Evolutionary conservation across 2,797 vertebrate genomes (phyloP).

Genomic region (Sphenopsis melanotis): DNA sequence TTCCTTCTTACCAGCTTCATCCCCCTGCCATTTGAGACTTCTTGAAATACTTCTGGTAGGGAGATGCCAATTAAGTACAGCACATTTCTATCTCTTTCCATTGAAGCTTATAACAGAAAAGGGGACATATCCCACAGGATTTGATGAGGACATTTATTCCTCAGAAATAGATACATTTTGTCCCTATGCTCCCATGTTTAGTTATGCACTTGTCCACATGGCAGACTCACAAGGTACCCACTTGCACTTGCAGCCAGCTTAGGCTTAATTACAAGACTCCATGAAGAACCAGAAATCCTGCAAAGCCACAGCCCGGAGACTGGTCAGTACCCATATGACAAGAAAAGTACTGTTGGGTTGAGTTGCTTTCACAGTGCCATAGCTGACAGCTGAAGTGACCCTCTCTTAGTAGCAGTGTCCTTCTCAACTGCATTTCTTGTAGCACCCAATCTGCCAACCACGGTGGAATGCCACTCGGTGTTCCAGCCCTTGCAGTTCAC

Average conservation of each 20-base stretch:
- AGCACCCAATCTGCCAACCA: not conserved
- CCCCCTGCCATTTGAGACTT: not conserved
- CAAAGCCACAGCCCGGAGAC: not conserved
- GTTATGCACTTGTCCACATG: not conserved
- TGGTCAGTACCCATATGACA: not conserved
- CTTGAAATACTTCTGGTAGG: not conserved
- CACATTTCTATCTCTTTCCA: not conserved
- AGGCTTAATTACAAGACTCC: not conserved
- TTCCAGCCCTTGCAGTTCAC: not conserved
- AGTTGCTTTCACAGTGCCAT: not conserved
- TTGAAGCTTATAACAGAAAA: not conserved
- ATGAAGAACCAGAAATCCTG: not conserved
- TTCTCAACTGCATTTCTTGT: not conserved
- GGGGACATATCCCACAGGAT: not conserved
- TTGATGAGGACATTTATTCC: not conserved
- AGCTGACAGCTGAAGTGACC: not conserved
- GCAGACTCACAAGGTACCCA: not conserved
- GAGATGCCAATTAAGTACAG: not conserved
- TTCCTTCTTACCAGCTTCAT: not conserved
- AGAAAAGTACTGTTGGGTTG: not conserved
- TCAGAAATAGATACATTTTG: not conserved
- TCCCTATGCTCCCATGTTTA: not conserved
- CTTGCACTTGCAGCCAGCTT: not conserved
- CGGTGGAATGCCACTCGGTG: accelerated
- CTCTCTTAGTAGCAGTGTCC: not conserved